These are phyloP conservation scores for Alsophila aescularia DNA, from an alignment of 2,888 invertebrate species.

Conservation along the genomic window DNA sequence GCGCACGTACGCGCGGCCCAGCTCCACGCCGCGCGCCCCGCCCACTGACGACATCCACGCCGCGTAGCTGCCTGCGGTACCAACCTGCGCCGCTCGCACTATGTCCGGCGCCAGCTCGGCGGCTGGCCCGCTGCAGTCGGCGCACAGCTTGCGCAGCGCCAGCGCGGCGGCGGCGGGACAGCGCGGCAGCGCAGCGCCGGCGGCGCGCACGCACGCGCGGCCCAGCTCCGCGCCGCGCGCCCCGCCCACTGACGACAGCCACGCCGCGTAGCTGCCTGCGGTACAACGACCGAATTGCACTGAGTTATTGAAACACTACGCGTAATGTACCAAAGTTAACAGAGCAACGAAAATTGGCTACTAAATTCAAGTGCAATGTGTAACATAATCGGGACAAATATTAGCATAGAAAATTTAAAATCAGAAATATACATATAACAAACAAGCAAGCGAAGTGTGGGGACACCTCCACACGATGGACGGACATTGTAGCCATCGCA, in stretches of 20 bases:
- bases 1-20: constrained; percentile 67
- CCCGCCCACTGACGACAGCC: constrained; percentile 84
- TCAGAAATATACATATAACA: no score
- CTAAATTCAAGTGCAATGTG: no score
- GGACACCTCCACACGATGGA: no score
- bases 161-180: constrained; percentile 91
- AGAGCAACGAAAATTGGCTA: no score
- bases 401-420: no score
- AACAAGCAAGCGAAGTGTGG: no score
- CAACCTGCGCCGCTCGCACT: constrained; percentile 87
- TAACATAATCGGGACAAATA: no score
- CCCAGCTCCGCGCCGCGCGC: constrained; percentile 54
- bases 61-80: constrained; percentile 83
- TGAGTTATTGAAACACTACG: no score
- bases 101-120: constrained; percentile 91
- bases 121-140: constrained; percentile 91
- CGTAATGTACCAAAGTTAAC: no score
- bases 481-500: no score
- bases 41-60: constrained; percentile 88
- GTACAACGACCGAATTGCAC: no score
- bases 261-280: constrained; percentile 87
- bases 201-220: constrained; percentile 69
- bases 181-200: constrained; percentile 81
- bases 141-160: constrained; percentile 94
- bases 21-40: constrained; percentile 47